These are phyloP conservation scores for Saccopteryx bilineata DNA, from an alignment of 2,113 vertebrate species.

Conservation along the genomic window DNA sequence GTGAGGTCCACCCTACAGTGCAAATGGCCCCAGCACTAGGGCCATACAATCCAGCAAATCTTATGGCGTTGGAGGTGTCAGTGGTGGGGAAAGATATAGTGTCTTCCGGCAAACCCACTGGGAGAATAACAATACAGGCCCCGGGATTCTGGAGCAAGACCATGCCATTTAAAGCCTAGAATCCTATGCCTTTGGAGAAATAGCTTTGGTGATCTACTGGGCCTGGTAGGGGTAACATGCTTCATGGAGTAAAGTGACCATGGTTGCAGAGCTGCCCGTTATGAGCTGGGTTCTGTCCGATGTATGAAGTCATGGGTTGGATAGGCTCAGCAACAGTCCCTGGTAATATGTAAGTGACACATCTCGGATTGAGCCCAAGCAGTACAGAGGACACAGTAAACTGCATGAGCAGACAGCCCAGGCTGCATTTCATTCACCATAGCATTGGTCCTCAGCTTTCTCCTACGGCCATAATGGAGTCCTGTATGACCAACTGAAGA, in stretches of 20 bases:
- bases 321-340: neutral
- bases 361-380: neutral
- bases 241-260: neutral
- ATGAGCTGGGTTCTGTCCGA: neutral
- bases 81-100: neutral
- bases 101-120: neutral
- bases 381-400: neutral
- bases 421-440: neutral
- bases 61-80: neutral
- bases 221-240: neutral
- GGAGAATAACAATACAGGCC: neutral
- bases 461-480: neutral
- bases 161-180: neutral
- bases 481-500: neutral
- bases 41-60: neutral
- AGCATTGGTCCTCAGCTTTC: neutral
- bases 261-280: neutral
- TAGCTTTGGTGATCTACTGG: neutral
- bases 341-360: neutral
- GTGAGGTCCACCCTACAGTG: neutral
- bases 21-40: neutral
- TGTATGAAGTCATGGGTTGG: neutral
- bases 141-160: slow-evolving; percentile 33
- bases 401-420: neutral
- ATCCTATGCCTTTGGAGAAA: slow-evolving; percentile 53